These are phyloP conservation scores for Cinclus cinclus DNA, from an alignment of 2,113 vertebrate species.

Conservation along the genomic window DNA sequence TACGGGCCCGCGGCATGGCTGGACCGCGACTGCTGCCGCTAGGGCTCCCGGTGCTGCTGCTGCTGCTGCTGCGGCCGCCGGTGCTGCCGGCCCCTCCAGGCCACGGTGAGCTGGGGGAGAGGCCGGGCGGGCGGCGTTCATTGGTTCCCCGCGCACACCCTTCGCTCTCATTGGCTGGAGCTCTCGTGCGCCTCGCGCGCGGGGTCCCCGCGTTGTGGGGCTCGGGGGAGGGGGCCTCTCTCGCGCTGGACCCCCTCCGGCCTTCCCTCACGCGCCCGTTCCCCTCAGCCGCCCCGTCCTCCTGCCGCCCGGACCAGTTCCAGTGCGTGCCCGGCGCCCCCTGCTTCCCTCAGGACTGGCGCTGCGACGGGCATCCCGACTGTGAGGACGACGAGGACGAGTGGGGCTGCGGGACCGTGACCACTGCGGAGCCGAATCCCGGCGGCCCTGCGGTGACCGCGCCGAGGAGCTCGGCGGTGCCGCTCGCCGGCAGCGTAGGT, in stretches of 20 bases:
- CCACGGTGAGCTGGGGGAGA: neutral
- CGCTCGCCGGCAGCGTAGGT: neutral
- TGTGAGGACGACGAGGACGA: neutral
- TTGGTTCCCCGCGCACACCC: neutral
- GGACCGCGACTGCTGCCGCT: neutral
- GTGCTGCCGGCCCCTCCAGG: rapidly evolving
- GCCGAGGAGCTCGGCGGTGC: neutral
- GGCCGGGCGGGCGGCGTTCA: neutral
- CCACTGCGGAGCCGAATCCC: neutral
- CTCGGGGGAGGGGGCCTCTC: too few species aligned
- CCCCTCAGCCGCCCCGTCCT: neutral
- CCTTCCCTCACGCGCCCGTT: rapidly evolving
- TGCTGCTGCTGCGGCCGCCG: too few species aligned
- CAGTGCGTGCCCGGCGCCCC: neutral
- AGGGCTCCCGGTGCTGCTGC: too few species aligned
- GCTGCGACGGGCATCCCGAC: conserved; percentile 46
- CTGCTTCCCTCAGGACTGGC: neutral
- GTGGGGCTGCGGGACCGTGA: neutral
- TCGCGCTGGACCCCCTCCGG: too few species aligned
- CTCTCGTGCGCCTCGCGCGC: neutral
- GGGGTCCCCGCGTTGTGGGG: rapidly evolving
- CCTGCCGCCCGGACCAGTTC: neutral
- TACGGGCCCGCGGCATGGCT: neutral
- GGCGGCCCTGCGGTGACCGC: neutral
- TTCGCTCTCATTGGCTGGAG: neutral